These are phyloP conservation scores for Siderastrea siderea DNA, from an alignment of 92 coral and sea anemone species.

Conservation along the genomic window DNA sequence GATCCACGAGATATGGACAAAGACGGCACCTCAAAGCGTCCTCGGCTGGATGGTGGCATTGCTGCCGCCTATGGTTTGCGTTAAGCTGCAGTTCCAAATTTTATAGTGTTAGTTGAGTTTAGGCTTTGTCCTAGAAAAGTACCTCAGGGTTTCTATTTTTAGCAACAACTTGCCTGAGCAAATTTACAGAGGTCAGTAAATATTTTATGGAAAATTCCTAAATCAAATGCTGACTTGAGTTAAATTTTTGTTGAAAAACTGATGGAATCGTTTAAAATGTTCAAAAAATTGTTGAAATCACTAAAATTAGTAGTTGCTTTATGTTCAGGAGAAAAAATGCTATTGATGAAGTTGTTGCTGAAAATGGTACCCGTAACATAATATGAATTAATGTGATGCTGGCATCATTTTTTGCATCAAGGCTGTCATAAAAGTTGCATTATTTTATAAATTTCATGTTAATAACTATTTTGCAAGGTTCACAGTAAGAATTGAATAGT, in stretches of 20 bases:
- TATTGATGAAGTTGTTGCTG: background rate
- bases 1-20: conserved; percentile 82
- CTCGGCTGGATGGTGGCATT: conserved; percentile 82
- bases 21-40: conserved; percentile 79
- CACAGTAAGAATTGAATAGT: background rate
- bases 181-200: background rate
- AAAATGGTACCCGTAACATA: background rate
- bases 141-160: background rate
- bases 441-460: background rate
- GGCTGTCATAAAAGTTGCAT: conserved; percentile 34
- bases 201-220: background rate
- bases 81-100: conserved; percentile 23
- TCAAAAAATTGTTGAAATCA: background rate
- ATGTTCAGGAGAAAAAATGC: background rate
- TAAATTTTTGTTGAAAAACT: background rate
- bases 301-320: background rate
- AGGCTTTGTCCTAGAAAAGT: conserved; percentile 22
- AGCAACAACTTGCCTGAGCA: background rate
- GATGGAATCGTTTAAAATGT: background rate
- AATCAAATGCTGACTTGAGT: background rate
- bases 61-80: conserved; percentile 95
- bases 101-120: conserved; percentile 22
- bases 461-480: background rate
- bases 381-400: conserved; percentile 35
- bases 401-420: conserved; percentile 46